Conservation (phyloP, 2,888 invertebrate species). For the Xestia xanthographa region DNA sequence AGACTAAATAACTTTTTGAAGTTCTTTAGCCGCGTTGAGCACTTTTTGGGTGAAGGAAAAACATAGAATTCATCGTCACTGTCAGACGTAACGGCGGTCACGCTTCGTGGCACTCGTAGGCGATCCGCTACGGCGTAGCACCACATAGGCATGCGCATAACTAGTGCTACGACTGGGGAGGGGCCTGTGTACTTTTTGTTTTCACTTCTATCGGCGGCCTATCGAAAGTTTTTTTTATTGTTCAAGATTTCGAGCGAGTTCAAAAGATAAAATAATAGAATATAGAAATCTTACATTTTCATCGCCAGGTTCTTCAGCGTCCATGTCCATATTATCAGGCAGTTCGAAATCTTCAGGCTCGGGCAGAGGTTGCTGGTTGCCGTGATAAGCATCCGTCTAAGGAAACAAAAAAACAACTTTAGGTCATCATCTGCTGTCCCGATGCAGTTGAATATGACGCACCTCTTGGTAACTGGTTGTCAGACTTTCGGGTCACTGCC, state of each 20-base stretch:
- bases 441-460: neutral
- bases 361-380: constrained; percentile 93
- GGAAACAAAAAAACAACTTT: neutral
- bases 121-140: too few relatives aligned
- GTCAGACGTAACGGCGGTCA: too few relatives aligned
- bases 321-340: constrained; percentile 96
- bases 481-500: neutral
- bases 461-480: neutral
- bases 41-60: too few relatives aligned
- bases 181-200: too few relatives aligned
- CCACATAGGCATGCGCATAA: too few relatives aligned
- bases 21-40: too few relatives aligned
- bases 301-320: constrained; percentile 92
- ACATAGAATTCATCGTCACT: too few relatives aligned
- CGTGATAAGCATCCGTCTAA: constrained; percentile 94
- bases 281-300: constrained; percentile 73
- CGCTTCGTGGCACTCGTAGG: too few relatives aligned
- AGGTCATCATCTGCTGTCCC: neutral
- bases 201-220: too few relatives aligned
- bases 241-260: neutral
- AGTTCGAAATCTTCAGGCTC: constrained; percentile 97
- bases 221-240: too few relatives aligned
- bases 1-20: too few relatives aligned
- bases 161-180: too few relatives aligned
- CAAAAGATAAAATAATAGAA: neutral